phyloP scores from a whole-genome alignment of 2,797 vertebrate species.

The Pipistrellus nathusii region DNA sequence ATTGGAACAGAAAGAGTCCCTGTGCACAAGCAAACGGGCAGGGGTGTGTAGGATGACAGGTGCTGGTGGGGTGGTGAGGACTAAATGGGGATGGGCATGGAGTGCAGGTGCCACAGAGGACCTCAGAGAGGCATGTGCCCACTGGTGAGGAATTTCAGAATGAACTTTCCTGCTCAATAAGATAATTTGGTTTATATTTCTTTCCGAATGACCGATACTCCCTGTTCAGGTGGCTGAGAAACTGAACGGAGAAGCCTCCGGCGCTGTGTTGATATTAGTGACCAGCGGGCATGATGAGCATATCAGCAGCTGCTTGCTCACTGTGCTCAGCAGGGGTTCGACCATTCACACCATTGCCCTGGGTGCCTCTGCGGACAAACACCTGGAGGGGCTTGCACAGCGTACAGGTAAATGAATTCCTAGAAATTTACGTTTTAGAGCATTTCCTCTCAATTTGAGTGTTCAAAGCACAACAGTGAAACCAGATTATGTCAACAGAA shows the following conservation, averaged over 20 bases:
- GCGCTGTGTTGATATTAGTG: conserved; percentile 86
- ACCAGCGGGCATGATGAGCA: conserved; percentile 81
- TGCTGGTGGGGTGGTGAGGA: background rate
- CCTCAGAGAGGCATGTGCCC: background rate
- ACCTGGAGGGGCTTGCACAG: conserved; percentile 77
- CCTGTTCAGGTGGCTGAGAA: conserved; percentile 80
- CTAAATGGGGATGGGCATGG: no score
- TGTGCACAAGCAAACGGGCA: background rate
- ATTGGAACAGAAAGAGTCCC: background rate
- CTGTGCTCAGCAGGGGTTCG: conserved; percentile 75
- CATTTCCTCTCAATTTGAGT: background rate
- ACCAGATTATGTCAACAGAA: background rate
- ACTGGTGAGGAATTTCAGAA: background rate
- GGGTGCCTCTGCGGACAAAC: conserved; percentile 63
- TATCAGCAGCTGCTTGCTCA: conserved; percentile 71
- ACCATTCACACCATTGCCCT: conserved; percentile 85
- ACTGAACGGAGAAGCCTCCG: conserved; percentile 68
- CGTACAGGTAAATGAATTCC: conserved; percentile 75
- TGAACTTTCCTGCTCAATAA: background rate
- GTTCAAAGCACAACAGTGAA: background rate
- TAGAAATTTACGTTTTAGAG: background rate
- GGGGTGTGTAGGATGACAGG: background rate
- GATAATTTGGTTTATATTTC: background rate
- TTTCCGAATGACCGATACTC: background rate
- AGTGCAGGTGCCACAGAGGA: background rate